Evolutionary conservation across 2,113 vertebrate genomes (phyloP), one percentile per base, ranked within the genome.

Genomic region (Oceanodroma tethys): DNA sequence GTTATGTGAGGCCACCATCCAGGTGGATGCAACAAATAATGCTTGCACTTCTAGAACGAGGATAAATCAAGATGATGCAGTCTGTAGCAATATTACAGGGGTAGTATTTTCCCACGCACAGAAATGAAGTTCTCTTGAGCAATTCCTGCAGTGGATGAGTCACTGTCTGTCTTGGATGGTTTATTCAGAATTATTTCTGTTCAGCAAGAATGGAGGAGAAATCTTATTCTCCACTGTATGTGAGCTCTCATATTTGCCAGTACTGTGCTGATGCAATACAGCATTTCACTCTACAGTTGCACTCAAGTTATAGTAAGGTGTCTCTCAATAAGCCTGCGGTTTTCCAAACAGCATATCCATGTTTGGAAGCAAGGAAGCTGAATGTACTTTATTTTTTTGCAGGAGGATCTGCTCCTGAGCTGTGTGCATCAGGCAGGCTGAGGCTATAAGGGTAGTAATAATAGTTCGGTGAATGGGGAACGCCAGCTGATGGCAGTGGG

Each of bases 71-170:
- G 93, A 78, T 68, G 67, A 83, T 90, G 62, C 78, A 94, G 84
- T 82, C 62, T 38, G 30, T 19, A 89, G 89, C 88, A 95, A 18
- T 73, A 86, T 94, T 90, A 80, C n/a, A 73, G n/a, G 50, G 66
- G 47, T 52, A 88, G 63, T 80, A 79, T 89, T 97, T 97, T 94
- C 96, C 91, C 91, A 95, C 81, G 26, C 76, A 34, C 26, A 26
- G 52, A 96, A 97, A 93, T 88, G 19, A 92, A 88, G 63, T 79
- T 91, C 91, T 96, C 89, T 97, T 95, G 84, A 96, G 93, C 91
- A 96, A 87, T 94, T 95, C 76, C 70, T 96, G 65, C 83, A 94
- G 89, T 58, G 66, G 73, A 53, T 96, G 93, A 97, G 86, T 97
- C 97, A 97, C 86, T 87, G 81, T 95, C 88, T 97, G 81, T 68